Evolutionary conservation across 2,113 vertebrate genomes (phyloP).

Genomic region (Leptosomus discolor): DNA sequence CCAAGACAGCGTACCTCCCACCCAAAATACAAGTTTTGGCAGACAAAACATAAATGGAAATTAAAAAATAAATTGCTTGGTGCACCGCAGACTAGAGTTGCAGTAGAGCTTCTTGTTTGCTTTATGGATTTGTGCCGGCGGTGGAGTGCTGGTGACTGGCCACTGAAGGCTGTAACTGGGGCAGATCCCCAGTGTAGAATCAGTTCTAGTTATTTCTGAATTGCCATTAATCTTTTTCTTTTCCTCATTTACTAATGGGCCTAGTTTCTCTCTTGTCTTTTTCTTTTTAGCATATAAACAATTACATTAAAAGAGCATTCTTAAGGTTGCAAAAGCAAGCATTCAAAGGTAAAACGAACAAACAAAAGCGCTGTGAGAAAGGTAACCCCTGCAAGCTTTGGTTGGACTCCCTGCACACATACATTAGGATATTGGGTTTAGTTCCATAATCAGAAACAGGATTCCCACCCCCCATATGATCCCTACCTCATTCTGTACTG

Average conservation of each 20-base stretch:
- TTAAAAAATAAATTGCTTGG: not conserved
- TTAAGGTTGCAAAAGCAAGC: not conserved
- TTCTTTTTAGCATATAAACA: slow-evolving; percentile 1
- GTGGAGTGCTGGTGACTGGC: not conserved
- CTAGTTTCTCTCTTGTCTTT: not conserved
- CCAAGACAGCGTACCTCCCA: not conserved
- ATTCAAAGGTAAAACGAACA: not conserved
- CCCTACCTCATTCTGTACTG: not conserved
- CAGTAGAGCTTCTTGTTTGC: not conserved
- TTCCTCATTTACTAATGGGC: slow-evolving; percentile 45
- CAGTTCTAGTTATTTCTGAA: slow-evolving; percentile 54
- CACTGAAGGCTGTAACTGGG: slow-evolving; percentile 34
- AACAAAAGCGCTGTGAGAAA: not conserved
- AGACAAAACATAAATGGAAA: not conserved
- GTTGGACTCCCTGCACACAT: not conserved
- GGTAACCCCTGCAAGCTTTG: not conserved
- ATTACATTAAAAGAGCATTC: not conserved
- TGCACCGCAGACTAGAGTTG: not conserved
- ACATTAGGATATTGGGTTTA: not conserved
- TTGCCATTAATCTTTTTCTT: slow-evolving; percentile 44
- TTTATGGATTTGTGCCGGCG: not conserved
- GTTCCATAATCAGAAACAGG: not conserved
- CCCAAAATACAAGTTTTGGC: not conserved
- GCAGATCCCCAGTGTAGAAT: slow-evolving; percentile 45
- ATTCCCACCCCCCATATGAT: rapidly evolving